Conservation (phyloP, 2,888 invertebrate species). For the Eumacrocentrus americanus region DNA sequence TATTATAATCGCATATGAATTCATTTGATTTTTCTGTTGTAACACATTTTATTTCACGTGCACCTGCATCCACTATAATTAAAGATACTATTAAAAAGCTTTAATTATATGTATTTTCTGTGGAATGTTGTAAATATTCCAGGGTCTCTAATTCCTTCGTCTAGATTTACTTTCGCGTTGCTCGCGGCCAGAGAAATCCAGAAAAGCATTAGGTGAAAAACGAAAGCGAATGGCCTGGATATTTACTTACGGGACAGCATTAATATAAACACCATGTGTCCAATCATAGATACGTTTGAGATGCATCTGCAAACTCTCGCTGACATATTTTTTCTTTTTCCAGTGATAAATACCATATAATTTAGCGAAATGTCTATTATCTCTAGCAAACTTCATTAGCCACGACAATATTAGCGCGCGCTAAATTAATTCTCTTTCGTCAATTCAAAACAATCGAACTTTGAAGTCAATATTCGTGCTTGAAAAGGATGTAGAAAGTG, state of each 20-base stretch:
- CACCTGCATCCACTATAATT: slow-evolving; percentile 1
- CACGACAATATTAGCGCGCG: too few species aligned
- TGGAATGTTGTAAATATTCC: not conserved
- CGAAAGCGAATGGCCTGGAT: slow-evolving; percentile 23
- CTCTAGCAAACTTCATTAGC: too few species aligned
- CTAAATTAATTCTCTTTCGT: not conserved
- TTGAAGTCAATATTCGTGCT: slow-evolving; percentile 6
- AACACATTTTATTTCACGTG: slow-evolving; percentile 22
- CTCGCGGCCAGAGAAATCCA: slow-evolving; percentile 7
- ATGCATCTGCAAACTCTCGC: slow-evolving; percentile 8
- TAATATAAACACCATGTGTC: slow-evolving; percentile 6
- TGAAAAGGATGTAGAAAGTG: slow-evolving; percentile 39
- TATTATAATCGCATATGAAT: slow-evolving; percentile 16
- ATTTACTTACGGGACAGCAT: slow-evolving; percentile 27
- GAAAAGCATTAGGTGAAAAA: slow-evolving; percentile 16
- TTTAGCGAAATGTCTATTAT: too few species aligned
- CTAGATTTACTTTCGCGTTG: slow-evolving; percentile 7
- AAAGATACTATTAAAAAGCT: not conserved
- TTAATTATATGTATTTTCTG: too few species aligned
- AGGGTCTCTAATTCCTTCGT: not conserved
- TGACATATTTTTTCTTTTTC: not conserved
- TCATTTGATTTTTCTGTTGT: not conserved
- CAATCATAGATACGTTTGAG: slow-evolving; percentile 18
- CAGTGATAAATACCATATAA: not conserved
- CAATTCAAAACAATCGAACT: slow-evolving; percentile 5